A percentile compares a stretch with the other conserved stretches of the same genome.
Conservation (phyloP, 2,888 invertebrate genomes). For the Noctua janthe region DNA sequence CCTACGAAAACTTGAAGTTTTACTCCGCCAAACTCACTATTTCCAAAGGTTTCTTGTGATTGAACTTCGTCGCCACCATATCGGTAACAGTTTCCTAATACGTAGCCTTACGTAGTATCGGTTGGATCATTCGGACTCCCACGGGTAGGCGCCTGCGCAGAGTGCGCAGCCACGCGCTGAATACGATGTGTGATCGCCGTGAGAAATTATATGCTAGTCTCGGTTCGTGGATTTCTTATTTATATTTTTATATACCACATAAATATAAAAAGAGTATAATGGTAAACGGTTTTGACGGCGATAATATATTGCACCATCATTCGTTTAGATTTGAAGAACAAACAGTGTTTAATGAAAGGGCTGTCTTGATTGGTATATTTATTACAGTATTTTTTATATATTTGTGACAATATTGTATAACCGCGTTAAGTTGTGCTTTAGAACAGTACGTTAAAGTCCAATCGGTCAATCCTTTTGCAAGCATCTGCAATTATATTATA, state of each 20-base stretch:
- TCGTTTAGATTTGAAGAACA: neutral
- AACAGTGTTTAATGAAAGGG: neutral
- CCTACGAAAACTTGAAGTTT: neutral
- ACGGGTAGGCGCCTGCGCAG: constrained; percentile 77
- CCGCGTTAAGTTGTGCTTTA: neutral
- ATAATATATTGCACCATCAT: constrained; percentile 7
- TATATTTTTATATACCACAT: constrained; percentile 58
- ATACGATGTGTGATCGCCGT: constrained; percentile 84
- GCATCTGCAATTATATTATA: neutral
- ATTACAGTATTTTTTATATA: too few relatives aligned
- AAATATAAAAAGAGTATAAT: constrained; percentile 41
- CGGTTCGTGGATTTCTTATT: constrained; percentile 82
- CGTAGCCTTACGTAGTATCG: constrained; percentile 58
- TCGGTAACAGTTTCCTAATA: constrained; percentile 69
- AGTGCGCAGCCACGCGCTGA: constrained; percentile 72
- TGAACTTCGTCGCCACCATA: constrained; percentile 63
- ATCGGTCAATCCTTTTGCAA: neutral
- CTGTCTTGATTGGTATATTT: neutral
- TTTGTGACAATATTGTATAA: too few relatives aligned
- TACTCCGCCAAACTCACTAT: constrained; percentile 9
- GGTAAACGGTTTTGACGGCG: constrained; percentile 34
- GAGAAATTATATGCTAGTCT: constrained; percentile 84
- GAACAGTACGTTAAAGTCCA: too few relatives aligned
- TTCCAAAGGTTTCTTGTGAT: constrained; percentile 46
- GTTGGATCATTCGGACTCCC: constrained; percentile 72